Base-by-base conservation (phyloP, 92 coral and sea anemone genomes). In the Ricordea florida region DNA sequence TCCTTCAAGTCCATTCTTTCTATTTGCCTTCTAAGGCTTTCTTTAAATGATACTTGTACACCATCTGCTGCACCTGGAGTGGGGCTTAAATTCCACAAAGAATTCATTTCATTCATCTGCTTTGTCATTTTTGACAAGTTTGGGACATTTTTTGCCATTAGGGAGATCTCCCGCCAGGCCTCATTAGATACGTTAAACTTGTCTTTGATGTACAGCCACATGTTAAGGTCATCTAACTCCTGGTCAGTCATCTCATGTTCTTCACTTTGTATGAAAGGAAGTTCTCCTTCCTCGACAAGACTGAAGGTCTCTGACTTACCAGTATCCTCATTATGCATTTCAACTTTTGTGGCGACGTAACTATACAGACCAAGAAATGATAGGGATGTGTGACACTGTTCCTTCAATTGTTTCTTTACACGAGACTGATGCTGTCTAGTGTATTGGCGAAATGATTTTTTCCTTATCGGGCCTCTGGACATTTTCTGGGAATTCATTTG, bases 211-310 rank as follows among this genome's bases (percentile, higher is more conserved):
- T 34, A 59, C 25, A 73, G 69, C 10, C 47, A 36, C 26, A 59
- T 42, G 51, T 80, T 80, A 29, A 80, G 57, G 14, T 80, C 72
- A 71, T 46, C 80, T 47, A 79, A 24, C 10, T 69, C 26, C 15
- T 31, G 62, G 33, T 69, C 62, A 57, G 80, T 80, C 2, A 80
- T 2, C n/a, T n/a, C n/a, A n/a, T n/a, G n/a, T 69, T 66, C 36
- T 49, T 81, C 81, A 35, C 63, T 47, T 57, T 42, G 48, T 28
- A 21, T 33, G n/a, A n/a, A n/a, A n/a, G n/a, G n/a, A n/a, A n/a
- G n/a, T 6, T 33, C 8, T 15, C 10, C n/a, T n/a, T 59, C n/a
- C 10, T 33, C 66, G 34, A 37, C 35, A 29, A 37, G 53, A 11
- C 42, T 62, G 5, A 70, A 42, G 23, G 34, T 72, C 51, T 81